These are phyloP conservation scores for Periophthalmus magnuspinnatus DNA, from an alignment of 2,797 vertebrate genomes.

Conservation along the genomic window DNA sequence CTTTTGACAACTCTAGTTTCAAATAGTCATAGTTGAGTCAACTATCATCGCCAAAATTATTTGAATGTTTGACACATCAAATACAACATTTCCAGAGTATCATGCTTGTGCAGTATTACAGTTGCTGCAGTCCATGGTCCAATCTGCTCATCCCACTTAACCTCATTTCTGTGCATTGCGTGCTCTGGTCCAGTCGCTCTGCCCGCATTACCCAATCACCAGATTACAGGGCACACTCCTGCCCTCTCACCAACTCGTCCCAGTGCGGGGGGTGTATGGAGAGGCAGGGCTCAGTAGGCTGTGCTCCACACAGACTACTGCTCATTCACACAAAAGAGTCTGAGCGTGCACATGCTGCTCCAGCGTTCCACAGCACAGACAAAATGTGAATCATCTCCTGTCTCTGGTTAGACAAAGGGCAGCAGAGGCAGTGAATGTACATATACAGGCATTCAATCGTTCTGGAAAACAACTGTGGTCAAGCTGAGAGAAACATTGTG, in stretches of 20 bases:
- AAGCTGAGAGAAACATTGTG: neutral
- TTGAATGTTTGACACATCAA: conserved; percentile 18
- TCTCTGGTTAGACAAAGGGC: conserved; percentile 50
- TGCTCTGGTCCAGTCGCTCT: conserved; percentile 18
- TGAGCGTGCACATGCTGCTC: conserved; percentile 37
- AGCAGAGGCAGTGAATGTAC: conserved; percentile 6
- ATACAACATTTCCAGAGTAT: conserved; percentile 12
- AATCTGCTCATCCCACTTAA: conserved; percentile 72
- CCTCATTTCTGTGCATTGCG: conserved; percentile 59
- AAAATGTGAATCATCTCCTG: conserved; percentile 65
- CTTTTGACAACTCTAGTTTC: too few species aligned
- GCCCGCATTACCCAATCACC: conserved; percentile 61
- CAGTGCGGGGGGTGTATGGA: conserved; percentile 33
- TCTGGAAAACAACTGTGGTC: neutral
- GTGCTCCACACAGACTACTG: conserved; percentile 39
- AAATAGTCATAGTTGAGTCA: neutral
- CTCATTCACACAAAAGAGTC: conserved; percentile 62
- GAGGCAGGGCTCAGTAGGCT: conserved; percentile 58
- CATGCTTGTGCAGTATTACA: conserved; percentile 8
- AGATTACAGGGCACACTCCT: conserved; percentile 63
- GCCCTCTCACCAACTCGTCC: conserved; percentile 59
- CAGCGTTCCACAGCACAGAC: conserved; percentile 38
- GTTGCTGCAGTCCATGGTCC: conserved; percentile 54
- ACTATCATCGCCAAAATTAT: neutral
- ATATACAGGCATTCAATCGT: neutral